Evolutionary conservation across 2,797 vertebrate species (phyloP).

Genomic region (Gallinago stenura): DNA sequence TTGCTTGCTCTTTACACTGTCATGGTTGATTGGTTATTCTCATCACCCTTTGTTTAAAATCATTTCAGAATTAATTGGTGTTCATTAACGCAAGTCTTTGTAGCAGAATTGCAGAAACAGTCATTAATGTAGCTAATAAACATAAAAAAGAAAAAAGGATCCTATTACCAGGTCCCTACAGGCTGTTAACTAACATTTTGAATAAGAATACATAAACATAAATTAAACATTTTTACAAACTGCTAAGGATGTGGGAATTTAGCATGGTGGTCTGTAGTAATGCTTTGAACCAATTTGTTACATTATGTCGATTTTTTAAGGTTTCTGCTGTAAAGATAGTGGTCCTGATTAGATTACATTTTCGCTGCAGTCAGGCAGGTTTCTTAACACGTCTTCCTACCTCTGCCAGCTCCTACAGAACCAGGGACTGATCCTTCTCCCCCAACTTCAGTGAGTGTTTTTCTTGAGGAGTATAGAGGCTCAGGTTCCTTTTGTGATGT

Average conservation of each 20-base stretch:
- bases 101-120: slow-evolving; percentile 85
- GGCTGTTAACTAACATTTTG: slow-evolving; percentile 86
- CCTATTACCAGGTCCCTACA: slow-evolving; percentile 84
- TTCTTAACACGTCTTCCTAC: not conserved
- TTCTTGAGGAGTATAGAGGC: not conserved
- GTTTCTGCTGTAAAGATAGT: slow-evolving; percentile 16
- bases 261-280: slow-evolving; percentile 71
- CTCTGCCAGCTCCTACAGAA: not conserved
- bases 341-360: slow-evolving; percentile 25
- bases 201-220: slow-evolving; percentile 85
- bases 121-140: slow-evolving; percentile 88
- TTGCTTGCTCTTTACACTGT: slow-evolving; percentile 80
- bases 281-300: slow-evolving; percentile 72
- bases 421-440: not conserved
- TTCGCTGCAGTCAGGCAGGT: not conserved
- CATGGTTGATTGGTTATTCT: slow-evolving; percentile 87
- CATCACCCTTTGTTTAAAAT: slow-evolving; percentile 89
- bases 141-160: slow-evolving; percentile 86
- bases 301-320: slow-evolving; percentile 46
- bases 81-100: slow-evolving; percentile 86
- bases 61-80: slow-evolving; percentile 87
- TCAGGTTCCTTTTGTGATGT: not conserved
- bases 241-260: slow-evolving; percentile 80
- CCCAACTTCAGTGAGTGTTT: not conserved
- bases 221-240: slow-evolving; percentile 84